Base-by-base conservation (phyloP, 37 sponge, comb jelly and placozoan species). In the Agelas oroides region DNA sequence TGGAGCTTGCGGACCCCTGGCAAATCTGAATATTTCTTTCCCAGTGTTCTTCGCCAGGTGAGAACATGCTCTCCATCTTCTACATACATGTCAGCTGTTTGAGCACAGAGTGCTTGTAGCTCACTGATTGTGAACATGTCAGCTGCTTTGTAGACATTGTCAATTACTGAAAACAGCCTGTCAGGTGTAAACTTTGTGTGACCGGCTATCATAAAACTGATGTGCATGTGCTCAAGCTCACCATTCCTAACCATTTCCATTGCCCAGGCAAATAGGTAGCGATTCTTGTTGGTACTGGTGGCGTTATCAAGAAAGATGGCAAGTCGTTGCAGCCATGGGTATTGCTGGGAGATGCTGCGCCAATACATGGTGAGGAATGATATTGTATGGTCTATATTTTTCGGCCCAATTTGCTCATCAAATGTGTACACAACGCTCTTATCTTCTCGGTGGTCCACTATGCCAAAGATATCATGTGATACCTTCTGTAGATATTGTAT, bases 111-210 rank as follows among this genome's bases (percentile, higher is more conserved):
- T 18, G 36, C 65, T 62, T 62, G 41, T 8, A 78, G 64, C n/a
- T n/a, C 79, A 20, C 28, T 46, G 18, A 15, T 57, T 24, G 32
- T 80, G 39, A 78, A 78, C 6, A 78, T 40, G 32, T 65, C 69
- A 34, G 65, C 15, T 18, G 25, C 23, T 14, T 62, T 61, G 56
- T 67, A 80, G 14, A 70, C 35, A 33, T 80, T 80, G 30, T 32
- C 63, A 15, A 59, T 34, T 37, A 61, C 21, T 71, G 72, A 71
- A 73, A 85, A 85, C 3, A 74, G 40, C 20, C 75, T 53, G 67
- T 85, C 86, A 66, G 68, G 69, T 28, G 40, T 27, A 85, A 85
- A 85, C 63, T 85, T 85, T 21, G 86, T 85, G 77, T 85, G 86
- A 27, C 86, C 86, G 21, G 77, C 76, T 11, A 74, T 46, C 36